These are phyloP conservation scores for Sebastes diploproa DNA, from an alignment of 2,797 vertebrate species.

Conservation along the genomic window DNA sequence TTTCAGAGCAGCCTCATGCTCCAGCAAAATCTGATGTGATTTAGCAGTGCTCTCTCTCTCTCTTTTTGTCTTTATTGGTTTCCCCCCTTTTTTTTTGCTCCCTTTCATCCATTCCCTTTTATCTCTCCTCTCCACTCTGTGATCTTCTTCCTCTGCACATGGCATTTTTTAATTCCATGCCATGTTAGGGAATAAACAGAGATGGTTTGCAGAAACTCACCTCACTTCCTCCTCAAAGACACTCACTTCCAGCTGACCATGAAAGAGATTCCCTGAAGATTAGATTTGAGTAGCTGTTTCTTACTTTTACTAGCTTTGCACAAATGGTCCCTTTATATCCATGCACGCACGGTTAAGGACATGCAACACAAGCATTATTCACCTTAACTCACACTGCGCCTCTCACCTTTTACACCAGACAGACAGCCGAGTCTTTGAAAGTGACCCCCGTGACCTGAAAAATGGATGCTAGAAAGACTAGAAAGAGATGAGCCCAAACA, in stretches of 20 bases:
- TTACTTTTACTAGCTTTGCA: neutral
- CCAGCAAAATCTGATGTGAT: neutral
- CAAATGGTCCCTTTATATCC: neutral
- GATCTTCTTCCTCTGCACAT: slow-evolving; percentile 15
- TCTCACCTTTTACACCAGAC: slow-evolving; percentile 19
- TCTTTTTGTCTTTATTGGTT: slow-evolving; percentile 1
- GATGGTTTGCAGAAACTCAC: neutral
- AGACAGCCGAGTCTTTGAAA: slow-evolving; percentile 14
- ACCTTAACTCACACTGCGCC: slow-evolving; percentile 9
- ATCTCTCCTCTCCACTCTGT: slow-evolving; percentile 15
- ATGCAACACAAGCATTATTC: neutral
- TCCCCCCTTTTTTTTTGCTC: neutral
- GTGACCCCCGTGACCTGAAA: slow-evolving; percentile 18
- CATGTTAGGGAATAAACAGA: slow-evolving; percentile 45
- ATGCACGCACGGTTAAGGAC: neutral
- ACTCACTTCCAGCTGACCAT: neutral
- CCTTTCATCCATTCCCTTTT: slow-evolving; percentile 31
- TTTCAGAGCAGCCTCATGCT: neutral
- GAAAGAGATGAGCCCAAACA: neutral
- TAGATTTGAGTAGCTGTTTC: neutral
- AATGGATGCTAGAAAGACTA: slow-evolving; percentile 8
- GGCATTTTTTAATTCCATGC: slow-evolving; percentile 25
- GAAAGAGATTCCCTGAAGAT: slow-evolving; percentile 12
- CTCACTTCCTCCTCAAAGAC: slow-evolving; percentile 11
- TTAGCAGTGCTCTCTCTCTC: neutral